These are phyloP conservation scores for Ornithorhynchus anatinus DNA, from an alignment of 2,113 vertebrate species.

Conservation along the genomic window DNA sequence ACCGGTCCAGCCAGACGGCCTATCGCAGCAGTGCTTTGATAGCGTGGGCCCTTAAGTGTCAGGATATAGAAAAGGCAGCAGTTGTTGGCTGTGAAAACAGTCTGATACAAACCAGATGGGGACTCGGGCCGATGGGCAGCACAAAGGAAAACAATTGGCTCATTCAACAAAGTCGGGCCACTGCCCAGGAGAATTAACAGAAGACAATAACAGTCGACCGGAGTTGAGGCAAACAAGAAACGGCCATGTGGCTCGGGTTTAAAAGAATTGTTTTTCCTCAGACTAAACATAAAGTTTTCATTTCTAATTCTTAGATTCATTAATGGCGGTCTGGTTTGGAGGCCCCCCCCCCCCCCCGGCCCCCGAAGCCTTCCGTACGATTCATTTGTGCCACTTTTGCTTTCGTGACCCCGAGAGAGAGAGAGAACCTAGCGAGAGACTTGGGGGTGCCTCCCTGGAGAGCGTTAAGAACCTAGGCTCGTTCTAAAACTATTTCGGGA, in stretches of 20 bases:
- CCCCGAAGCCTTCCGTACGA: constrained; percentile 43
- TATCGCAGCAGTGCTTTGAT: constrained; percentile 77
- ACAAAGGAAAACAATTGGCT: constrained; percentile 85
- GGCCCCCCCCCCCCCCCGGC: constrained; percentile 44
- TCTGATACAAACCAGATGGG: constrained; percentile 91
- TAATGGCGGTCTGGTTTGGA: constrained; percentile 64
- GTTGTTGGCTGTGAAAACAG: constrained; percentile 86
- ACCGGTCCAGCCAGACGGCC: constrained; percentile 72
- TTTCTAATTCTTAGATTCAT: constrained; percentile 76
- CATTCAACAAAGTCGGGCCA: constrained; percentile 81
- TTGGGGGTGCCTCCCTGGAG: constrained; percentile 57
- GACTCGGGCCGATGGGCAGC: constrained; percentile 78
- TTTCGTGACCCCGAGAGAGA: constrained; percentile 48
- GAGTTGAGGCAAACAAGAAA: constrained; percentile 77
- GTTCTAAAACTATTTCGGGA: constrained; percentile 46
- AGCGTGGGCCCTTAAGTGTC: constrained; percentile 80
- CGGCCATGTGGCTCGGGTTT: constrained; percentile 68
- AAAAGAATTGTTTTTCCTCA: constrained; percentile 72
- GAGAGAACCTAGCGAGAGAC: constrained; percentile 24
- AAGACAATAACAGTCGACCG: constrained; percentile 77
- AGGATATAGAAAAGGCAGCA: constrained; percentile 83
- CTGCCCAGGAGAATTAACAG: constrained; percentile 73
- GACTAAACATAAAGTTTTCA: constrained; percentile 79
- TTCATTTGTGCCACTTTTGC: constrained; percentile 56
- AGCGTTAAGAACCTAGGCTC: constrained; percentile 52